A percentile compares a stretch with the other conserved stretches of the same genome.
These are phyloP conservation scores for Heterotis niloticus DNA, from an alignment of 2,113 vertebrate genomes.

Conservation along the genomic window DNA sequence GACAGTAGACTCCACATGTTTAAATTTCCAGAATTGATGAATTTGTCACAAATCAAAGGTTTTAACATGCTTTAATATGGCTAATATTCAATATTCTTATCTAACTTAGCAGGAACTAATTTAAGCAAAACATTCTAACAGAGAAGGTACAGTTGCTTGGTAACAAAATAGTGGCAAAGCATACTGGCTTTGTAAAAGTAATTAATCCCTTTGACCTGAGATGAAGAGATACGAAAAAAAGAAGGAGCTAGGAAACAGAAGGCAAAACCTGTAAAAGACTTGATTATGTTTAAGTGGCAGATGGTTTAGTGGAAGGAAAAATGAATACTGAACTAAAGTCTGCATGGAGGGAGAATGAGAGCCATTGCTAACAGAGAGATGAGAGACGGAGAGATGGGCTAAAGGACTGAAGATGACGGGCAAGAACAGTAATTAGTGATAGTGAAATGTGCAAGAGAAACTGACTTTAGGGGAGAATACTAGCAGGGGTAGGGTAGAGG, in stretches of 20 bases:
- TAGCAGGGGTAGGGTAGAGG: too few species aligned
- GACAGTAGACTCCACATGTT: not conserved
- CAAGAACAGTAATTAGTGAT: not conserved
- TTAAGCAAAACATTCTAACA: conserved; percentile 18
- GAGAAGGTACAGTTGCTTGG: conserved; percentile 24
- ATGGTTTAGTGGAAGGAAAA: too few species aligned
- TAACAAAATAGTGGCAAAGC: conserved; percentile 1
- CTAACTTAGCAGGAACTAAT: not conserved
- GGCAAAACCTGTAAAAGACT: too few species aligned
- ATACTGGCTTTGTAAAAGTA: conserved; percentile 16
- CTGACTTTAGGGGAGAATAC: too few species aligned
- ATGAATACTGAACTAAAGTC: too few species aligned
- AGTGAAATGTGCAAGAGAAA: too few species aligned
- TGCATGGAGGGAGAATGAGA: too few species aligned
- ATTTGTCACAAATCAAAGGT: not conserved
- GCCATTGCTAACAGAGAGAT: not conserved
- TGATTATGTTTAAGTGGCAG: too few species aligned
- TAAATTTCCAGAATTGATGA: not conserved
- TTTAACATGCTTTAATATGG: not conserved
- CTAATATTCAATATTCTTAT: not conserved
- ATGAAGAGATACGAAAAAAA: conserved; percentile 3
- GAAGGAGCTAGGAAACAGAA: not conserved
- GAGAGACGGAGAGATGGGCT: not conserved
- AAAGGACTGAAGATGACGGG: not conserved
- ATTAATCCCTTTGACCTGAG: conserved; percentile 14